These are phyloP conservation scores for Odocoileus hemionus DNA, from an alignment of 2,113 vertebrate species.

Conservation along the genomic window DNA sequence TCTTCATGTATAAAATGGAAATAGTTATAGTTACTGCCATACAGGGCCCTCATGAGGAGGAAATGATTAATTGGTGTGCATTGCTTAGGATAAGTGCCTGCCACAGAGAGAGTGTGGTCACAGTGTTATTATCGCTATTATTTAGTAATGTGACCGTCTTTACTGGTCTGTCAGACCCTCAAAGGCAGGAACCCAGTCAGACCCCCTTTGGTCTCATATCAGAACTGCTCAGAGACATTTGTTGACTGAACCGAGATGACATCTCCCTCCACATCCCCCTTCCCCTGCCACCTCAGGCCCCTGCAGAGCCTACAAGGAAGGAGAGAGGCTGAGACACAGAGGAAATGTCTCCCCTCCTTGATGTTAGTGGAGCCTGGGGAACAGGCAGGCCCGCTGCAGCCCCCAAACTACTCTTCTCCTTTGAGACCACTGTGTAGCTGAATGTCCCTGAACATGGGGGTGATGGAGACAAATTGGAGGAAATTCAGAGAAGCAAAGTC, in stretches of 20 bases:
- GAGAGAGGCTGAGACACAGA: not conserved
- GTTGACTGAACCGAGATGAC: not conserved
- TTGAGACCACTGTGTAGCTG: slow-evolving; percentile 1
- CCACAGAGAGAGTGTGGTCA: not conserved
- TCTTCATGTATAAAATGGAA: slow-evolving; percentile 1
- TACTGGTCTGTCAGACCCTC: not conserved
- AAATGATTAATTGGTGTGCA: not conserved
- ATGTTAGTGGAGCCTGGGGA: not conserved
- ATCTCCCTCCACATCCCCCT: not conserved
- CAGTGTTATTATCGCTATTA: not conserved
- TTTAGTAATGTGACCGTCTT: not conserved
- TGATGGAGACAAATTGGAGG: slow-evolving; percentile 41
- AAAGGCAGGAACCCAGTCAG: not conserved
- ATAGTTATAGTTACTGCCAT: not conserved
- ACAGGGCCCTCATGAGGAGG: not conserved
- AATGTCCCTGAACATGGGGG: not conserved
- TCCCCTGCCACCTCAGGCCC: not conserved
- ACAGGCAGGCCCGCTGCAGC: not conserved
- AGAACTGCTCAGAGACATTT: not conserved
- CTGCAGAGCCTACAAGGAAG: not conserved
- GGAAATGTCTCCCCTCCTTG: not conserved
- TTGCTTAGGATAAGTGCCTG: not conserved
- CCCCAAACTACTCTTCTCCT: not conserved
- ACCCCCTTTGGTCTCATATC: not conserved
- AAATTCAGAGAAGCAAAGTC: slow-evolving; percentile 44